A percentile compares a stretch with the other conserved stretches of the same genome.
Conservation (phyloP, 53 echinoderm and acorn worm genomes). For the Henricia sp. region DNA sequence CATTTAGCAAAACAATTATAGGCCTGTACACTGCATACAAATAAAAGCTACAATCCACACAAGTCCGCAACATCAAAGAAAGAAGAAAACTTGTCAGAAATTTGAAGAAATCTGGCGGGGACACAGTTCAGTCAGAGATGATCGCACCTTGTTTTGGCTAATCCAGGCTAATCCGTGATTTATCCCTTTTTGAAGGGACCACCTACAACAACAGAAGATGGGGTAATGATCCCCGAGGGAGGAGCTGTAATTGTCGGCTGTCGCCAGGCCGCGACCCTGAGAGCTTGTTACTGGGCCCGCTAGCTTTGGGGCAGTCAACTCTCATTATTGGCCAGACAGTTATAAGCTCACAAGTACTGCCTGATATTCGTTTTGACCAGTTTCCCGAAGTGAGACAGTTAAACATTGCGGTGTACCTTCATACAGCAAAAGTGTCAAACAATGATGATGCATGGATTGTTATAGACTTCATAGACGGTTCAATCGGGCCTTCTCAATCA, state of each 20-base stretch:
- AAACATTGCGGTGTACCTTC: no score
- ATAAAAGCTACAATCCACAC: not conserved
- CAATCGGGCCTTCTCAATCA: no score
- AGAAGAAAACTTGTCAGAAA: no score
- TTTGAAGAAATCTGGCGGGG: no score
- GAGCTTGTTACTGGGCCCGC: not conserved
- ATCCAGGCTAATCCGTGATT: not conserved
- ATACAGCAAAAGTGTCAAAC: no score
- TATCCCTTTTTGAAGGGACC: not conserved
- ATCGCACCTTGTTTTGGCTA: no score
- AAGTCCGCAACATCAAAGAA: not conserved
- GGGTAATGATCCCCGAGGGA: conserved; percentile 34
- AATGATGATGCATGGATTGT: no score
- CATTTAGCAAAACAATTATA: no score
- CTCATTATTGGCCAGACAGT: not conserved
- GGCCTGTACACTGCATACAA: not conserved
- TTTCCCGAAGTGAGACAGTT: no score
- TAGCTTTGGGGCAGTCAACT: not conserved
- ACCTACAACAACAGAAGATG: conserved; percentile 38
- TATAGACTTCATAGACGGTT: no score
- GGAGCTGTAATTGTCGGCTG: conserved; percentile 34
- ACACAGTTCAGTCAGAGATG: not conserved
- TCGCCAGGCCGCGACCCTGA: conserved; percentile 20
- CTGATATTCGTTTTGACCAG: no score
- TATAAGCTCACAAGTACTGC: no score